Percentiles rank a stretch among this genome's conserved stretches.
phyloP scores from a whole-genome alignment of 2,113 vertebrate species.

The Sapayoa aenigma region DNA sequence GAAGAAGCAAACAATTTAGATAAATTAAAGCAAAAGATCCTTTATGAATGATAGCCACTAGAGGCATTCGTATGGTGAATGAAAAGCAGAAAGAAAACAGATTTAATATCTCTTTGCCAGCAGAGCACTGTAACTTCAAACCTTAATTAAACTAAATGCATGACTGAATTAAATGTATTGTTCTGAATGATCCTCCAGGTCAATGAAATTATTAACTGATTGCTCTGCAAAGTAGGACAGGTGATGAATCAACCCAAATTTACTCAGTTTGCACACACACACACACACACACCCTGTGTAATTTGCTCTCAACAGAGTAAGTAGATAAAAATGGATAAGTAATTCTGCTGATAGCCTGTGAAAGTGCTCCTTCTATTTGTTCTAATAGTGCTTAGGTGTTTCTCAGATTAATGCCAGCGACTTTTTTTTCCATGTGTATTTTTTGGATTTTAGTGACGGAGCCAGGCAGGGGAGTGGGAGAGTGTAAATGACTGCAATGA shows the following conservation, averaged over 20 bases:
- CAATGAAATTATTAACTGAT: slow-evolving; percentile 73
- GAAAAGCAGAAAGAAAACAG: slow-evolving; percentile 38
- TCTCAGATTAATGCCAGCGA: neutral
- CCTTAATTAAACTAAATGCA: slow-evolving; percentile 75
- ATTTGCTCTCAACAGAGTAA: slow-evolving; percentile 53
- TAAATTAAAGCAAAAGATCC: slow-evolving; percentile 20
- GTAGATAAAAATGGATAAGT: slow-evolving; percentile 65
- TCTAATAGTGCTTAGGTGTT: neutral
- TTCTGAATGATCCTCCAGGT: slow-evolving; percentile 58
- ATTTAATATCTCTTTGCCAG: slow-evolving; percentile 56
- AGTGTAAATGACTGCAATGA: neutral
- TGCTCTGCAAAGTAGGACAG: slow-evolving; percentile 66
- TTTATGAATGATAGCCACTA: slow-evolving; percentile 9
- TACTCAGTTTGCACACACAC: slow-evolving; percentile 47
- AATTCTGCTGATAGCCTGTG: slow-evolving; percentile 4
- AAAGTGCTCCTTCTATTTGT: slow-evolving; percentile 4
- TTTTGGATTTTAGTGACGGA: neutral
- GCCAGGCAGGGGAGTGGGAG: neutral
- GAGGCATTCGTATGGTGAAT: neutral
- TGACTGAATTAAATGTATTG: slow-evolving; percentile 71
- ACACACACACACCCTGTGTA: neutral
- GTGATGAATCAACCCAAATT: slow-evolving; percentile 74
- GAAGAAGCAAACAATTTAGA: neutral
- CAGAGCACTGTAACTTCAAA: slow-evolving; percentile 45
- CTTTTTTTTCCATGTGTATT: neutral